A percentile compares a stretch with the other conserved stretches of the same genome.
Evolutionary conservation across 1,140 invertebrate species (phyloP).

Genomic region (Amphibalanus amphitrite): DNA sequence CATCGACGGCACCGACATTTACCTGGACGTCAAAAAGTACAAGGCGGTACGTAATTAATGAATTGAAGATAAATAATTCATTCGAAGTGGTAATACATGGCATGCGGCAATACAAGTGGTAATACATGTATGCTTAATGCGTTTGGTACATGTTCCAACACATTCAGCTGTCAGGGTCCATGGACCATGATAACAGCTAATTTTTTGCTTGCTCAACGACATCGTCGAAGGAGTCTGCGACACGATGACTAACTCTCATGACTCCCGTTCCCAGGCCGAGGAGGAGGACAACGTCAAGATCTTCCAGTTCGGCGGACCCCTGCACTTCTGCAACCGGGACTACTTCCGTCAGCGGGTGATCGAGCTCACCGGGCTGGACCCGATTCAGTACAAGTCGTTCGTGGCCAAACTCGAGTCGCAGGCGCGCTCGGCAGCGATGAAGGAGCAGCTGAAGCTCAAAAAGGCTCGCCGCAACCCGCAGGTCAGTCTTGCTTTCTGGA

Average conservation of each 20-base stretch:
- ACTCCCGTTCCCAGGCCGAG: slow-evolving; percentile 35
- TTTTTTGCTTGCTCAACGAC: no score
- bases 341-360: slow-evolving; percentile 41
- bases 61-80: no score
- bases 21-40: slow-evolving; percentile 50
- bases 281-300: slow-evolving; percentile 52
- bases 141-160: no score
- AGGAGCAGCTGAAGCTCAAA: neutral
- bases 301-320: slow-evolving; percentile 52
- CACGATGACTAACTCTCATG: no score
- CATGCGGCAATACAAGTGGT: no score
- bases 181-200: no score
- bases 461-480: neutral
- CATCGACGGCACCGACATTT: slow-evolving; percentile 53
- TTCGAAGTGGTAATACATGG: no score
- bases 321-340: slow-evolving; percentile 54
- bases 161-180: no score
- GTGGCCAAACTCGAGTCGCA: neutral
- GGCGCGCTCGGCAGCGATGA: neutral
- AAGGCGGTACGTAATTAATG: slow-evolving; percentile 33
- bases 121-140: no score
- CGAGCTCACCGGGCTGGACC: slow-evolving; percentile 34
- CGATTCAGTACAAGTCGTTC: slow-evolving; percentile 13
- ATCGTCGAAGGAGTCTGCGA: no score
- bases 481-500: no score